Evolutionary conservation across 2,113 vertebrate genomes (phyloP).

Genomic region (Megaptera novaeangliae): DNA sequence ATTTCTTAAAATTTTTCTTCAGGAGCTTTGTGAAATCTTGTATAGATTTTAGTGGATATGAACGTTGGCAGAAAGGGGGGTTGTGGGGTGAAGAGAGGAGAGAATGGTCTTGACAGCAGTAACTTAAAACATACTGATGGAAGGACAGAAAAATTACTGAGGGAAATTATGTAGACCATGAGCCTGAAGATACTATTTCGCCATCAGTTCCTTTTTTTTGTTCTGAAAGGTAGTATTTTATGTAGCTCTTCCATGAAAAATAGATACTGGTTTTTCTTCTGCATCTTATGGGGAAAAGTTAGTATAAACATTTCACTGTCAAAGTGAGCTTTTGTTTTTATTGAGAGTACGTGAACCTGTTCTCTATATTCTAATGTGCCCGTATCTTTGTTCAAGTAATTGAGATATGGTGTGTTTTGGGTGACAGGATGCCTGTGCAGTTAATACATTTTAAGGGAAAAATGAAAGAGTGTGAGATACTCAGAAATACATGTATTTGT

Average conservation of each 20-base stretch:
- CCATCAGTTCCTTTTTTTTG: background rate
- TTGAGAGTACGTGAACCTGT: background rate
- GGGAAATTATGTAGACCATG: background rate
- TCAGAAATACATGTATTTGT: background rate
- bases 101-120: background rate
- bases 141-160: background rate
- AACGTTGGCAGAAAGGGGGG: background rate
- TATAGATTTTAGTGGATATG: background rate
- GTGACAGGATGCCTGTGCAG: background rate
- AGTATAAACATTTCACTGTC: background rate
- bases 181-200: background rate
- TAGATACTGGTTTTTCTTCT: background rate
- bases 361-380: background rate
- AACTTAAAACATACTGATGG: background rate
- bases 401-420: background rate
- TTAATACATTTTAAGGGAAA: background rate
- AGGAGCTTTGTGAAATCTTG: conserved; percentile 25
- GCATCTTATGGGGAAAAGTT: background rate
- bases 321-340: background rate
- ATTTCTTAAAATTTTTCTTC: background rate
- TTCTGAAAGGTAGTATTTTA: conserved; percentile 32
- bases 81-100: background rate
- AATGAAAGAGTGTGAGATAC: background rate
- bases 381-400: background rate
- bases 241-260: background rate